Base-by-base conservation (phyloP, 23 tunicate species). In the Ascidia mentula region DNA sequence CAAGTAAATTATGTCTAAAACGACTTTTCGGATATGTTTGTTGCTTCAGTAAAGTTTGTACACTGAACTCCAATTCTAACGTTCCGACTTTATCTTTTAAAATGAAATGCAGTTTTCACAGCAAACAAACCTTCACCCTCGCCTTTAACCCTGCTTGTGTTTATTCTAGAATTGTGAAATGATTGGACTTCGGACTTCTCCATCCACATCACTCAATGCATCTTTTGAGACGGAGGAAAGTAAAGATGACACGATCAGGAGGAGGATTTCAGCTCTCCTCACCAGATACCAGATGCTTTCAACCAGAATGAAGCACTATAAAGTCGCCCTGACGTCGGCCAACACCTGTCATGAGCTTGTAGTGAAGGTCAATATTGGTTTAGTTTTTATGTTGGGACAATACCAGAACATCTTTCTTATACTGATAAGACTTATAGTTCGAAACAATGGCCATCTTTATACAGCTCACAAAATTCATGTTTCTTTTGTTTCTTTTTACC, bases 141-240 rank as follows among this genome's bases (percentile, higher is more conserved):
- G n/a, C n/a, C n/a, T n/a, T n/a, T n/a, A n/a, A n/a, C n/a, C n/a
- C n/a, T n/a, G n/a, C n/a, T n/a, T n/a, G n/a, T n/a, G n/a, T n/a
- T n/a, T 9, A 3, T 28, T 30, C 4, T 70, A 88, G 92, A 83
- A 82, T 53, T 45, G 77, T n/a, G 95, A 89, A 72, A 89, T 89
- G 84, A 45, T 89, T 15, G 85, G 95, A 36, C 20, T 89, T 59
- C 81, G 95, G 36, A 70, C 81, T 31, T 0, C 74, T 20, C 65
- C 22, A 53, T 53, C 24, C 65, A 53, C 65, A 20, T 6, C 28
- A 26, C 22, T 53, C 2, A 28, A 53, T 6, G 24, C 22, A 53
- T 53, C 65, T 5, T 9, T 28, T 9, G 65, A 53, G n/a, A 40
- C 40, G 45, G 77, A 76, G 31, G 84, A 77, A 34, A 45, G 34